phyloP scores from a whole-genome alignment of 2,797 vertebrate genomes.

The Anolis apletophallus region DNA sequence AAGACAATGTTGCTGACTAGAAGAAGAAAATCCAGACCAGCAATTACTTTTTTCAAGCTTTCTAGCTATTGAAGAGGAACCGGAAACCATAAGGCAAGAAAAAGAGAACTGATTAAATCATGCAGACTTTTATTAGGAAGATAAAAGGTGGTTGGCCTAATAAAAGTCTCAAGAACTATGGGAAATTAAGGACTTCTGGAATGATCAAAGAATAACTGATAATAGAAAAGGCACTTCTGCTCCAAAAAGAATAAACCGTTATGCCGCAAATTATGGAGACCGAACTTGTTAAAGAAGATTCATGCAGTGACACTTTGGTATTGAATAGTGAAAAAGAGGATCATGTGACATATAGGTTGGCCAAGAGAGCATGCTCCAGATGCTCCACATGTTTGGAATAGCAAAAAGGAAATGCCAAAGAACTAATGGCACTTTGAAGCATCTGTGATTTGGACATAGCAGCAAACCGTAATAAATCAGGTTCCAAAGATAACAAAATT shows the following conservation, averaged over 20 bases:
- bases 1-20: not conserved
- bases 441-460: not conserved
- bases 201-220: not conserved
- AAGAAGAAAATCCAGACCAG: not conserved
- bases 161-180: not conserved
- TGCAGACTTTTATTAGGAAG: not conserved
- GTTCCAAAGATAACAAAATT: not conserved
- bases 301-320: not conserved
- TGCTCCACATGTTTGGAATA: not conserved
- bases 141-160: not conserved
- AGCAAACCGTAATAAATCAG: not conserved
- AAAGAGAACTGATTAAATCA: not conserved
- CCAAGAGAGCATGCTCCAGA: not conserved
- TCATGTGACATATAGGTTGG: not conserved
- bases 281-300: not conserved
- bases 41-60: not conserved
- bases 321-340: not conserved
- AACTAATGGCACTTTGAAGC: not conserved
- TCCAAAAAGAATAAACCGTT: not conserved
- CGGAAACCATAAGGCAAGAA: not conserved
- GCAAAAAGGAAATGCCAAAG: slow-evolving; percentile 12
- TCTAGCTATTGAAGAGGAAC: not conserved
- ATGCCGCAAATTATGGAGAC: not conserved
- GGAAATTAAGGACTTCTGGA: not conserved
- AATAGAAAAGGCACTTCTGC: not conserved